Percentiles rank a stretch among this genome's conserved stretches.
Conservation (phyloP, 1,140 invertebrate species). For the Melitaea cinxia region DNA sequence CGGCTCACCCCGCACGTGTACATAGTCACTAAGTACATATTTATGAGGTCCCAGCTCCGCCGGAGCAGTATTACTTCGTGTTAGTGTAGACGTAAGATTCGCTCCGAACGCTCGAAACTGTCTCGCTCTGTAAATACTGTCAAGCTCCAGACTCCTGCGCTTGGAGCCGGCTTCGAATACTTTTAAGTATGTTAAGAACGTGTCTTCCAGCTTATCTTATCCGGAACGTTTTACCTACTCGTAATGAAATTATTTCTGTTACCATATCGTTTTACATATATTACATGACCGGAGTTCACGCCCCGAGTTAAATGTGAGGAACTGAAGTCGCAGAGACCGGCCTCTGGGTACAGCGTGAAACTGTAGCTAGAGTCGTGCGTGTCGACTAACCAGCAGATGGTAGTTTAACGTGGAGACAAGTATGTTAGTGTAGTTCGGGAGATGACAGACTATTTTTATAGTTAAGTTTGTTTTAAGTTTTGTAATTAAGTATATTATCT, state of each 20-base stretch:
- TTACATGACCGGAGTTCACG: background rate
- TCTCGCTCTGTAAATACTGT: background rate
- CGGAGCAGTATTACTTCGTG: slow-evolving; percentile 24
- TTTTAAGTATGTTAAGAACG: no score
- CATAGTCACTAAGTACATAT: slow-evolving; percentile 20
- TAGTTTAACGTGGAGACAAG: background rate
- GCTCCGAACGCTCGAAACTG: no score
- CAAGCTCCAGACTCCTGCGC: background rate
- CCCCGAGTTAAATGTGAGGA: background rate
- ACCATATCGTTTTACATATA: slow-evolving; percentile 3
- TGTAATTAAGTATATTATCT: background rate
- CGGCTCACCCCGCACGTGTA: background rate
- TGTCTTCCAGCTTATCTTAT: background rate
- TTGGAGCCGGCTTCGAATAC: no score
- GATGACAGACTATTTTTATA: background rate
- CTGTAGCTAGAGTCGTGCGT: no score
- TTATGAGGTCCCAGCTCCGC: slow-evolving; percentile 8
- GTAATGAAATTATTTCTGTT: slow-evolving; percentile 8
- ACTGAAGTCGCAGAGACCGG: background rate
- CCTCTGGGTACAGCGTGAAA: background rate
- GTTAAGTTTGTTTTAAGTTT: background rate
- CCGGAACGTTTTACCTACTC: background rate
- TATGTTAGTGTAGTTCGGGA: background rate
- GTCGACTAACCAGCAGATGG: no score
- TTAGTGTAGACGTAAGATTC: slow-evolving; percentile 11